Evolutionary conservation across 1,140 invertebrate species (phyloP).

Genomic region (Trachymyrmex cornetzi): DNA sequence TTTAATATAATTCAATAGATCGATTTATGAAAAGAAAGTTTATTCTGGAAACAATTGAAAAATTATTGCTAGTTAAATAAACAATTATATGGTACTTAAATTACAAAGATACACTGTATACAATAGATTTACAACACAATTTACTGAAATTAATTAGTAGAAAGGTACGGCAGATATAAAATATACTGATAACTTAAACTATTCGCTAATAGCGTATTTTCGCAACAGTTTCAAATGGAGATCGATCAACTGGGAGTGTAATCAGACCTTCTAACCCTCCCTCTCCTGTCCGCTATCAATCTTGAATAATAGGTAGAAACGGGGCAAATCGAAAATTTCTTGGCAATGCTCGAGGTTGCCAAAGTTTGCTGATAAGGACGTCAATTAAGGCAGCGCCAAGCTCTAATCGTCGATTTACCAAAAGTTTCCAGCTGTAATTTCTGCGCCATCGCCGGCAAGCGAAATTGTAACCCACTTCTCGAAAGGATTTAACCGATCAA

Average conservation of each 20-base stretch:
- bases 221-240: not conserved
- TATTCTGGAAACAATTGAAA: not conserved
- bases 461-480: slow-evolving; percentile 45
- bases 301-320: slow-evolving; percentile 44
- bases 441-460: slow-evolving; percentile 43
- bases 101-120: not conserved
- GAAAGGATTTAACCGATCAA: slow-evolving; percentile 22
- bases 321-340: slow-evolving; percentile 72
- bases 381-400: slow-evolving; percentile 53
- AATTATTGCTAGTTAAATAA: slow-evolving; percentile 16
- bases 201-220: slow-evolving; percentile 36
- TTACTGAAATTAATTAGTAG: not conserved
- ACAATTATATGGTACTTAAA: slow-evolving; percentile 11
- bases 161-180: not conserved
- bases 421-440: slow-evolving; percentile 56
- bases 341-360: slow-evolving; percentile 69
- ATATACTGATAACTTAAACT: slow-evolving; percentile 10
- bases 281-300: slow-evolving; percentile 11
- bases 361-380: slow-evolving; percentile 63
- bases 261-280: slow-evolving; percentile 30
- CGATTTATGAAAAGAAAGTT: not conserved
- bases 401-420: slow-evolving; percentile 59
- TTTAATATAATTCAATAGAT: not conserved
- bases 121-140: slow-evolving; percentile 4
- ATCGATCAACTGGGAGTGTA: slow-evolving; percentile 33